phyloP scores from a whole-genome alignment of 2,888 invertebrate species.

The Arge pagana region DNA sequence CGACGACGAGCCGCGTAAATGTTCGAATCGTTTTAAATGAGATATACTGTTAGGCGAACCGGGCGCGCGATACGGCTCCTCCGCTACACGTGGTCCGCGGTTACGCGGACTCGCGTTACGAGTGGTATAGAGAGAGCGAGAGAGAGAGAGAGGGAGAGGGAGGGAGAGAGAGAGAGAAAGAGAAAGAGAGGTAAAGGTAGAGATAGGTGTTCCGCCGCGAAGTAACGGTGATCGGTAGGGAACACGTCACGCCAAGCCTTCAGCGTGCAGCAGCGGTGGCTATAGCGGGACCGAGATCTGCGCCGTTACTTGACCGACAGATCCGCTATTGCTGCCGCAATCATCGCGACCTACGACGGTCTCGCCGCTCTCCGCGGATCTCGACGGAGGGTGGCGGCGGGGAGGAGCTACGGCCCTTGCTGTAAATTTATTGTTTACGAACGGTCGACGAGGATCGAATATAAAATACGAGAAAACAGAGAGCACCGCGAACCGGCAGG shows the following conservation, averaged over 20 bases:
- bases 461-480: background rate
- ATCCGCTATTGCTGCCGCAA: conserved; percentile 52
- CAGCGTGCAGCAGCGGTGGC: too few relatives aligned
- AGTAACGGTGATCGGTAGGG: conserved; percentile 55
- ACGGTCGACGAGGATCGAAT: too few relatives aligned
- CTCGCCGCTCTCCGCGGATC: background rate
- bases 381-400: too few relatives aligned
- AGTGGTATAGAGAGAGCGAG: too few relatives aligned
- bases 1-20: too few relatives aligned
- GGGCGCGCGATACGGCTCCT: too few relatives aligned
- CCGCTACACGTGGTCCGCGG: too few relatives aligned
- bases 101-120: conserved; percentile 6
- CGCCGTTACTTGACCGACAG: conserved; percentile 59
- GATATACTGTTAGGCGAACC: too few relatives aligned
- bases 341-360: background rate
- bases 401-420: conserved; percentile 30
- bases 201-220: conserved; percentile 37
- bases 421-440: conserved; percentile 15
- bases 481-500: background rate
- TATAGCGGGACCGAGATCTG: conserved; percentile 54
- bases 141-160: too few relatives aligned
- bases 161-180: conserved; percentile 22
- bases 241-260: conserved; percentile 47
- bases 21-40: too few relatives aligned
- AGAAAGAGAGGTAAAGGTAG: too few relatives aligned